These are phyloP conservation scores for Formica aserva DNA, from an alignment of 2,888 invertebrate genomes.

Conservation along the genomic window DNA sequence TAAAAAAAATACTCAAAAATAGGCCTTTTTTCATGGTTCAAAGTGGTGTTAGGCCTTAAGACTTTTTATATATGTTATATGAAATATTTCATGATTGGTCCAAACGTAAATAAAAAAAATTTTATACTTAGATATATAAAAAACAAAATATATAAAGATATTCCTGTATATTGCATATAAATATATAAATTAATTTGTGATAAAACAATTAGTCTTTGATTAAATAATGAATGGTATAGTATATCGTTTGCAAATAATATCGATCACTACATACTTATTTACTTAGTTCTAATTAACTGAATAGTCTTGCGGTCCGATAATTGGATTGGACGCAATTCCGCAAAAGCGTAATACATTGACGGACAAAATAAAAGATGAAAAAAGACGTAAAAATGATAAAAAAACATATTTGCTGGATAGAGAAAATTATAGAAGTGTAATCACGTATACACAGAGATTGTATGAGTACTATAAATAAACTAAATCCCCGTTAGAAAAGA, in stretches of 20 bases:
- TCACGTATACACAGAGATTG: slow-evolving; percentile 6
- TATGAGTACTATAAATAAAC: slow-evolving; percentile 8
- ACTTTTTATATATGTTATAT: neutral
- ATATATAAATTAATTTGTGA: neutral
- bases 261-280: slow-evolving; percentile 22
- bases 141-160: neutral
- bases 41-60: too few relatives aligned
- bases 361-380: neutral
- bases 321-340: slow-evolving; percentile 29
- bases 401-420: slow-evolving; percentile 6
- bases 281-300: slow-evolving; percentile 33
- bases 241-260: slow-evolving; percentile 9
- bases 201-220: slow-evolving; percentile 3
- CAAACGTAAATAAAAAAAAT: neutral
- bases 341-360: slow-evolving; percentile 2
- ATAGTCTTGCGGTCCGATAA: slow-evolving; percentile 15
- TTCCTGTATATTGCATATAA: neutral
- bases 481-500: neutral
- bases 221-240: neutral
- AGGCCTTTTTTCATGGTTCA: too few relatives aligned
- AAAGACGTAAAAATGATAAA: neutral
- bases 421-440: slow-evolving; percentile 26
- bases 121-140: neutral
- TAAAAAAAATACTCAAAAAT: too few relatives aligned
- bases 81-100: neutral